phyloP scores from a whole-genome alignment of 2,797 vertebrate genomes.

The Rhinatrema bivittatum region DNA sequence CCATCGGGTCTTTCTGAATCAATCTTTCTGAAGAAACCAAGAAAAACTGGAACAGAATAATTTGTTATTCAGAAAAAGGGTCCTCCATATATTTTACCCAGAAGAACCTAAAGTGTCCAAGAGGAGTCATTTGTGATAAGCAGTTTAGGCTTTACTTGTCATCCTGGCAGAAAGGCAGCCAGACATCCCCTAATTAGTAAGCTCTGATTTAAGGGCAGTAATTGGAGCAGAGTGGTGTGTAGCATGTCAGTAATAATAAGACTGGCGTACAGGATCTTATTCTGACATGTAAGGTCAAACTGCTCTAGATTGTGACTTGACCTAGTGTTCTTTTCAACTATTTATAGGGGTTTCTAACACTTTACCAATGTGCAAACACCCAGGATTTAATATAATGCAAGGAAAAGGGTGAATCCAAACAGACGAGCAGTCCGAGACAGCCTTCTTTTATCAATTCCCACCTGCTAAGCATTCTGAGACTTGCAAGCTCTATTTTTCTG shows the following conservation, averaged over 20 bases:
- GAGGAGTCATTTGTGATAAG: background rate
- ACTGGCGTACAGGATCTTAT: slow-evolving; percentile 12
- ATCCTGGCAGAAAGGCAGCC: background rate
- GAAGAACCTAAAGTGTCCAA: background rate
- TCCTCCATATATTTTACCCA: background rate
- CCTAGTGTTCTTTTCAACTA: slow-evolving; percentile 9
- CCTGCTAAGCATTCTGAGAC: no score
- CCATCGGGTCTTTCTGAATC: no score
- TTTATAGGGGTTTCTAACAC: slow-evolving; percentile 26
- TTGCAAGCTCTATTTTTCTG: no score
- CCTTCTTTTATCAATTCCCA: no score
- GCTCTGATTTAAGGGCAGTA: slow-evolving; percentile 18
- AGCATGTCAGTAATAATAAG: slow-evolving; percentile 14
- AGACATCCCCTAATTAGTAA: no score
- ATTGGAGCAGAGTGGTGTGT: slow-evolving; percentile 13
- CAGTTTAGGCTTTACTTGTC: background rate
- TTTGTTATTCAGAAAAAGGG: no score
- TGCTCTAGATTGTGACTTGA: slow-evolving; percentile 21
- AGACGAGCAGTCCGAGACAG: no score
- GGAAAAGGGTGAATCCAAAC: no score
- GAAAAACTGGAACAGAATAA: background rate
- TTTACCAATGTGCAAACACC: slow-evolving; percentile 14
- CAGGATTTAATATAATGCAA: slow-evolving; percentile 15
- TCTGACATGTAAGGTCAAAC: slow-evolving; percentile 16
- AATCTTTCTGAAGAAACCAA: background rate